Conservation (phyloP, 2,888 invertebrate species). For the Spodoptera picta region DNA sequence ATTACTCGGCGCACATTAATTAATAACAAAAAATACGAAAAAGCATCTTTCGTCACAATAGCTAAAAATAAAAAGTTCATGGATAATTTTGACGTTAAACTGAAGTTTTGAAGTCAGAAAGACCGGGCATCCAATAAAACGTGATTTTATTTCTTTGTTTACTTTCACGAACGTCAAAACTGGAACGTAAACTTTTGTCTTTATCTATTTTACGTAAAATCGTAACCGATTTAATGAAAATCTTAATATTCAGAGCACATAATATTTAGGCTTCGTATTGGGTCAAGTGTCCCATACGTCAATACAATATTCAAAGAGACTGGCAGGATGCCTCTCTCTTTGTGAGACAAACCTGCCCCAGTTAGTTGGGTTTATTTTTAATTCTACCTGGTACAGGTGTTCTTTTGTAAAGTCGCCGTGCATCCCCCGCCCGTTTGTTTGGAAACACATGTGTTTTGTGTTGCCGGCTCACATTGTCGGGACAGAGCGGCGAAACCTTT, state of each 20-base stretch:
- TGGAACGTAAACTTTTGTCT: conserved; percentile 6
- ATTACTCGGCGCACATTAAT: conserved; percentile 15
- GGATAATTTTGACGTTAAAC: conserved; percentile 25
- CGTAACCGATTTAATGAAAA: too few species aligned
- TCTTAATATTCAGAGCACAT: neutral
- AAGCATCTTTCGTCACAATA: conserved; percentile 18
- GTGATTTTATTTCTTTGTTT: conserved; percentile 32
- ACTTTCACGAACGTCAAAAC: conserved; percentile 22
- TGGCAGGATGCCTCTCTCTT: conserved; percentile 43
- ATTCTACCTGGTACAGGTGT: conserved; percentile 72
- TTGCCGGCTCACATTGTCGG: conserved; percentile 25
- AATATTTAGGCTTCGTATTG: neutral
- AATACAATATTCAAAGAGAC: conserved; percentile 39
- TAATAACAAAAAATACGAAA: conserved; percentile 15
- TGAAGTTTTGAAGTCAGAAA: conserved; percentile 10
- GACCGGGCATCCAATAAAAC: conserved; percentile 33
- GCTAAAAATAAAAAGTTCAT: conserved; percentile 25
- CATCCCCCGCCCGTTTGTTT: conserved; percentile 58
- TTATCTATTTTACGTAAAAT: conserved; percentile 15
- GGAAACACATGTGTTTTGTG: conserved; percentile 49
- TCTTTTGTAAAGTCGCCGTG: conserved; percentile 60
- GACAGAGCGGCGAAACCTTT: conserved; percentile 20
- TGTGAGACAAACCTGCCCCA: conserved; percentile 60
- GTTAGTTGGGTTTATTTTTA: conserved; percentile 65
- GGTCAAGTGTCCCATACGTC: conserved; percentile 24